Evolutionary conservation across 2,113 vertebrate species (phyloP).

Genomic region (Gambusia affinis): DNA sequence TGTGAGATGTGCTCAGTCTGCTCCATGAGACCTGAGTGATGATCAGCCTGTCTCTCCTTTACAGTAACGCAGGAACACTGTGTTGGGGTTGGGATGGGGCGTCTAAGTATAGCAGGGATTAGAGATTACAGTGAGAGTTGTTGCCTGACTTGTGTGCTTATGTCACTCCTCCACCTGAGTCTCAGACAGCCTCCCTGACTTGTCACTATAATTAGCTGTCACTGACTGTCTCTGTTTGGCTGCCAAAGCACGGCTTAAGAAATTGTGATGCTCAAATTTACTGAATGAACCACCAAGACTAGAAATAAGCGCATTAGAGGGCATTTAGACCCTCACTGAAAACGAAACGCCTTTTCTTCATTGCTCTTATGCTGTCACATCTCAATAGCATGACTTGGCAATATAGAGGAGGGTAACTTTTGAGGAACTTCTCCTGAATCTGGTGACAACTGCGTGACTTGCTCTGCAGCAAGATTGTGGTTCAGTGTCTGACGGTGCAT

Average conservation of each 20-base stretch:
- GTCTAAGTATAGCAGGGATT: constrained; percentile 79
- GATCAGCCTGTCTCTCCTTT: constrained; percentile 33
- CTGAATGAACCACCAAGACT: constrained; percentile 20
- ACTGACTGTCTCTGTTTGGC: constrained; percentile 30
- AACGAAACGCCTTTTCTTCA: constrained; percentile 28
- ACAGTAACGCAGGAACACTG: constrained; percentile 28
- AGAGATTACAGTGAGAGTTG: constrained; percentile 77
- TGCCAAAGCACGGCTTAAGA: constrained; percentile 27
- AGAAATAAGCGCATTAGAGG: constrained; percentile 11
- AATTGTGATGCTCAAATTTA: not conserved
- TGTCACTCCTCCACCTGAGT: constrained; percentile 61
- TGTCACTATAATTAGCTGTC: constrained; percentile 51
- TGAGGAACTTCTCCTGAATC: constrained; percentile 48
- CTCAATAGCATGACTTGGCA: constrained; percentile 38
- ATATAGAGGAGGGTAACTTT: constrained; percentile 18
- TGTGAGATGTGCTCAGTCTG: not conserved
- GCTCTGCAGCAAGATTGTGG: constrained; percentile 58
- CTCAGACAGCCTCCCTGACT: constrained; percentile 21
- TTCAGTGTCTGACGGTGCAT: constrained; percentile 29
- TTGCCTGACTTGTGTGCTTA: constrained; percentile 61
- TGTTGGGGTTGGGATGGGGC: constrained; percentile 19
- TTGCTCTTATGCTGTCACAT: constrained; percentile 22
- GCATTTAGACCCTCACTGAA: constrained; percentile 6
- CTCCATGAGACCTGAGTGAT: constrained; percentile 14
- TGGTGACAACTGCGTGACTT: constrained; percentile 42